These are phyloP conservation scores for Smithornis capensis DNA, from an alignment of 2,113 vertebrate genomes.

Conservation along the genomic window DNA sequence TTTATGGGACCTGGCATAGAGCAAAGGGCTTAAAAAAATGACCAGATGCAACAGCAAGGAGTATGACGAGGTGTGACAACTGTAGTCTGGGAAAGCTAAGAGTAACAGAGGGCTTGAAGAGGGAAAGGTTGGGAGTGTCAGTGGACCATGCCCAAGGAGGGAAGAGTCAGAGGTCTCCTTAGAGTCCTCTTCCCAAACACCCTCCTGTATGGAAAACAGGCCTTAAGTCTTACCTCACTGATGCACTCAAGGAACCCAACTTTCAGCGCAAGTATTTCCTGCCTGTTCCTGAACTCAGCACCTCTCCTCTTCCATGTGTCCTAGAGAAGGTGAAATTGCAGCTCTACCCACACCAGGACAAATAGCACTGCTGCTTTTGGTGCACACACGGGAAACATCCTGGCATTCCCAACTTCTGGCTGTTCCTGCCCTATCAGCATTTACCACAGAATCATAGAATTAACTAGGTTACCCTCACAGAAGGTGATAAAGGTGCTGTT, in stretches of 20 bases:
- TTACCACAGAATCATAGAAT: neutral
- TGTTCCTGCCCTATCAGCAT: neutral
- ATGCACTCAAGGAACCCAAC: neutral
- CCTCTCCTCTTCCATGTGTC: neutral
- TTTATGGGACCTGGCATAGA: neutral
- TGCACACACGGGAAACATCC: neutral
- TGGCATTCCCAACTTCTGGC: neutral
- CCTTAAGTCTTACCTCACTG: neutral
- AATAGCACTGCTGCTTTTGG: neutral
- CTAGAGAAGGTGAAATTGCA: neutral
- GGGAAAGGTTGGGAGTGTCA: neutral
- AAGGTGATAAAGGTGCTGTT: neutral
- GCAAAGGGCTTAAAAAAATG: neutral
- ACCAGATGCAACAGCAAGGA: neutral
- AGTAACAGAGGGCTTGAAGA: neutral
- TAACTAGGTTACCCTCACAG: neutral
- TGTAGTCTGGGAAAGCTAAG: neutral
- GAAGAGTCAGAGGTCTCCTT: neutral
- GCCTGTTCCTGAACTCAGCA: neutral
- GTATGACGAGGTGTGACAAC: neutral
- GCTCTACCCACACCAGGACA: neutral
- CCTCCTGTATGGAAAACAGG: neutral
- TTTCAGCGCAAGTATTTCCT: neutral
- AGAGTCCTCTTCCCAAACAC: neutral
- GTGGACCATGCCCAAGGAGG: neutral